Evolutionary conservation across 2,797 vertebrate genomes (phyloP).

Genomic region (Hyperoplus immaculatus): DNA sequence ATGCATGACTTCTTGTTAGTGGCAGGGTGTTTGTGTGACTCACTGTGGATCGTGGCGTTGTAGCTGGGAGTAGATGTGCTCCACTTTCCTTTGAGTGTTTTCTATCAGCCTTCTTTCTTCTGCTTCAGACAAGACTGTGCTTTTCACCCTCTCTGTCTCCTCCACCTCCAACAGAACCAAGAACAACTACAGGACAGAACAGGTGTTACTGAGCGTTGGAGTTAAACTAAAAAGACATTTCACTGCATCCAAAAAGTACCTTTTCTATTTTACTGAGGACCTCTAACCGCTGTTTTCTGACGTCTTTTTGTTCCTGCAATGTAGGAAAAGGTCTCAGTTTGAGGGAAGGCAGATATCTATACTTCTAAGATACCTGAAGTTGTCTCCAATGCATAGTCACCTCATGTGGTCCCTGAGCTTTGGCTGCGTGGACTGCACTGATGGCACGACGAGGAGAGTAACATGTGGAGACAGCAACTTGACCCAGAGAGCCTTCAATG

Average conservation of each 20-base stretch:
- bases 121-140: conserved; percentile 64
- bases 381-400: conserved; percentile 48
- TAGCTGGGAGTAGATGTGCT: conserved; percentile 87
- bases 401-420: conserved; percentile 71
- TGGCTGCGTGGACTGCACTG: conserved; percentile 88
- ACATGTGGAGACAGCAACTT: conserved; percentile 96
- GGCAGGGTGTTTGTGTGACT: conserved; percentile 41
- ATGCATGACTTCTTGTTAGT: neutral
- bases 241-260: conserved; percentile 75
- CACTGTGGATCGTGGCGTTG: conserved; percentile 85
- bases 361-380: neutral
- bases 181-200: conserved; percentile 85
- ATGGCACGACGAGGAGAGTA: conserved; percentile 96
- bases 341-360: neutral
- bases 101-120: conserved; percentile 77
- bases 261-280: conserved; percentile 91
- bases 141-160: conserved; percentile 84
- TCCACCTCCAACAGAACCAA: conserved; percentile 91
- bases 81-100: conserved; percentile 83
- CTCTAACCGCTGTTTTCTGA: conserved; percentile 87
- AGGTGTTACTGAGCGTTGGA: neutral
- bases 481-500: conserved; percentile 95
- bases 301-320: conserved; percentile 86
- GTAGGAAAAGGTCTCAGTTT: neutral
- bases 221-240: neutral